Evolutionary conservation across 2,797 vertebrate genomes (phyloP), one percentile per base, ranked within the genome.

Genomic region (Choloepus didactylus): DNA sequence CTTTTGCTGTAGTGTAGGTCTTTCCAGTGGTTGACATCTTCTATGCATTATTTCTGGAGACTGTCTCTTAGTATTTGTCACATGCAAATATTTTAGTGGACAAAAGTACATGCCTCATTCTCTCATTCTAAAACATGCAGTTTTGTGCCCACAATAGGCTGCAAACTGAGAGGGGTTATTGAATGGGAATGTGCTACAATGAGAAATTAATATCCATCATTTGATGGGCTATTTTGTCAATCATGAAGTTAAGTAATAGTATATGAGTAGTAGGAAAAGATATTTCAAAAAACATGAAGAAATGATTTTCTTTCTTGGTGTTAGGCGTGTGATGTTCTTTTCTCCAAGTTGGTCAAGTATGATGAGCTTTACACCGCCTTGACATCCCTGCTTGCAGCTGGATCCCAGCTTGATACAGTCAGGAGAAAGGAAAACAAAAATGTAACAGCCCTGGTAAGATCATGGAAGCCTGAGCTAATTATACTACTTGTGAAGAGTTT

Each of bases 321-420:
- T 59, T 97, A 99, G 99, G 99, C 99, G 29, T 99, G 99, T 95
- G 99, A 99, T 54, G 99, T 99, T 94, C 98, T 99, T 83, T 99
- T 99, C 97, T 99, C 98, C 44, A 99, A 99, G 96, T 97, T 98
- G 5, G 97, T 99, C 2, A 99, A 99, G 96, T 99, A 99, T 0
- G 99, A 99, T 2, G 99, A 99, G 54, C 98, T 99, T 77, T 99
- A 99, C 35, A 15, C 98, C 0, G 99, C 99, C 82, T 98, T 99
- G 89, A 98, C 99, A 51, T 99, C 99, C 0, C 98, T 99, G 41
- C 98, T 99, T 96, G 98, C 99, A 5, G 99, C 99, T 9, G 99
- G 99, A 3, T 99, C 99, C 85, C 99, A 99, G 98, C 99, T 99
- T 69, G 99, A 99, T 95, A 99, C 98, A 0, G 98, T 99, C 85